phyloP scores from a whole-genome alignment of 2,113 vertebrate species.

The Dromas ardeola region DNA sequence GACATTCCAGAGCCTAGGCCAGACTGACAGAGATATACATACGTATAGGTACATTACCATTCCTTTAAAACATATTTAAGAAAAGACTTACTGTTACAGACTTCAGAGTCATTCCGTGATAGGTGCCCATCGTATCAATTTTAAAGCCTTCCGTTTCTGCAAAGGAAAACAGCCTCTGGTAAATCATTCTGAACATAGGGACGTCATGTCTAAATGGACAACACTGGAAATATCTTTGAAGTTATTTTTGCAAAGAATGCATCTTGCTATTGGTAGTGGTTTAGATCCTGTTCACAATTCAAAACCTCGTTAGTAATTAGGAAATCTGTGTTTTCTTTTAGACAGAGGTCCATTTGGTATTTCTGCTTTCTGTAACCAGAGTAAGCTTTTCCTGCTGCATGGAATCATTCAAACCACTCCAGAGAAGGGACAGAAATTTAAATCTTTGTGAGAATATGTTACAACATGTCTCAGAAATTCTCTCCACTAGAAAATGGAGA shows the following conservation, averaged over 20 bases:
- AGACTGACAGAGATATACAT: neutral
- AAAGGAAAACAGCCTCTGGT: neutral
- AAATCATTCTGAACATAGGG: neutral
- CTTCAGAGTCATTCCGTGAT: conserved; percentile 98
- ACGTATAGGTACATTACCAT: fast-evolving
- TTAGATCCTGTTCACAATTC: neutral
- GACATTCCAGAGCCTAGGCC: neutral
- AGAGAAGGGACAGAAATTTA: neutral
- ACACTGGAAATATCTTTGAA: neutral
- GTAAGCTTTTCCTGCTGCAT: neutral
- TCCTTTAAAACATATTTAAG: neutral
- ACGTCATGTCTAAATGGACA: neutral
- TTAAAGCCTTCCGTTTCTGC: conserved; percentile 99
- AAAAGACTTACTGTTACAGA: conserved; percentile 90
- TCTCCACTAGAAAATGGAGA: neutral
- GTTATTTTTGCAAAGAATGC: neutral
- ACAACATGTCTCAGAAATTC: neutral
- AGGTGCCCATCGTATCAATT: conserved; percentile 98
- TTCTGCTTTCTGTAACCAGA: neutral
- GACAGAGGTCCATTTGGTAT: neutral
- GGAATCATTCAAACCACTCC: neutral
- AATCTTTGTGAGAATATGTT: neutral
- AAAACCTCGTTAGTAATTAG: neutral
- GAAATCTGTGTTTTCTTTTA: neutral
- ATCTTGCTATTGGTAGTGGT: neutral